Percentiles rank a stretch among this genome's conserved stretches.
Conservation (phyloP, 2,797 vertebrate genomes). For the Masticophis lateralis region DNA sequence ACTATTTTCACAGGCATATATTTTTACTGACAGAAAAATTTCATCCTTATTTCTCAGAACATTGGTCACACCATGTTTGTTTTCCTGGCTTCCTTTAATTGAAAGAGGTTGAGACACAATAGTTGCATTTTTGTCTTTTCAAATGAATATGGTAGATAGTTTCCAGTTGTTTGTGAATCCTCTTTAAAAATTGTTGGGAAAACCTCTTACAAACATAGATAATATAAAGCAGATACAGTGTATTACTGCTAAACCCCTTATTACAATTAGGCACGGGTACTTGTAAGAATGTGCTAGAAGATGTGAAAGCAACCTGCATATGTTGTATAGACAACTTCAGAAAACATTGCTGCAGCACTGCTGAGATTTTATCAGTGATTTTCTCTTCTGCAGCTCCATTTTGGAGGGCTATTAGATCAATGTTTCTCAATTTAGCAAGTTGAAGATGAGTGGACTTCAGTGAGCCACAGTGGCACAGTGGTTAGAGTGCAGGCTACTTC, state of each 20-base stretch:
- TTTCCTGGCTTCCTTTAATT: not conserved
- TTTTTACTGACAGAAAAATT: constrained; percentile 24
- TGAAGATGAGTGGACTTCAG: not conserved
- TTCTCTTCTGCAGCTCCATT: not conserved
- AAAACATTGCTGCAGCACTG: not conserved
- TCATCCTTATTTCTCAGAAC: constrained; percentile 1
- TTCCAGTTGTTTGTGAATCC: not conserved
- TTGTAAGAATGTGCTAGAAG: not conserved
- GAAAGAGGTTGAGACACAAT: not conserved
- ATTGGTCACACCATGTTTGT: not conserved
- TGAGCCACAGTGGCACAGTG: too few relatives aligned
- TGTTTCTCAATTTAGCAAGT: not conserved
- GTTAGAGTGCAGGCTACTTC: too few relatives aligned
- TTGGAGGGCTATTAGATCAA: not conserved
- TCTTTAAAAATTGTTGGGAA: not conserved
- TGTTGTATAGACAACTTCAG: not conserved
- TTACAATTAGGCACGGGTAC: not conserved
- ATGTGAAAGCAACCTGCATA: not conserved
- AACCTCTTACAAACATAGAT: too few relatives aligned
- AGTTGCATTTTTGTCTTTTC: not conserved
- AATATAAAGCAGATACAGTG: not conserved
- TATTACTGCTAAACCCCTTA: not conserved
- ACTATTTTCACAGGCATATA: not conserved
- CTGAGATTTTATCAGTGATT: not conserved
- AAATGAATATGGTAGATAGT: not conserved